Percentiles rank a stretch among this genome's conserved stretches.
phyloP scores from a whole-genome alignment of 2,888 invertebrate genomes.

The Brachypalpus laphriformis region DNA sequence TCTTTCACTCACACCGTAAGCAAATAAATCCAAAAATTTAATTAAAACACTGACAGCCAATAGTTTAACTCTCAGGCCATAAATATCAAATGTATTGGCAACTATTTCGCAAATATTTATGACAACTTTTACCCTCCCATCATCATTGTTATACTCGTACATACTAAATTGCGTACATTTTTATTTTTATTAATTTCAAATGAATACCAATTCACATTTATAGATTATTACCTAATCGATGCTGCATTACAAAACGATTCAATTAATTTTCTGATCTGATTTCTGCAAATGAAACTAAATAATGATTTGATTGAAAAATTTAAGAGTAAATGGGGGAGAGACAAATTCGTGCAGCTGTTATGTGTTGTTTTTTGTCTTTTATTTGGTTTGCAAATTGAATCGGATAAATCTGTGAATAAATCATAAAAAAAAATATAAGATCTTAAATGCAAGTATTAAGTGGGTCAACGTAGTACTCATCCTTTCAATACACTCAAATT shows the following conservation, averaged over 20 bases:
- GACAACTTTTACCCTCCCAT: slow-evolving; percentile 2
- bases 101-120: slow-evolving; percentile 38
- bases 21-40: slow-evolving; percentile 18
- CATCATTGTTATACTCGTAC: slow-evolving; percentile 12
- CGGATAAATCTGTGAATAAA: slow-evolving; percentile 15
- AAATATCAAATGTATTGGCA: slow-evolving; percentile 47
- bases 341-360: slow-evolving; percentile 27
- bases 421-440: background rate
- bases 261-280: slow-evolving; percentile 59
- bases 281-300: slow-evolving; percentile 27
- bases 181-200: slow-evolving; percentile 34
- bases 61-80: slow-evolving; percentile 5
- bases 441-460: slow-evolving; percentile 22
- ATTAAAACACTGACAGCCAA: slow-evolving; percentile 20
- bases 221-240: slow-evolving; percentile 35
- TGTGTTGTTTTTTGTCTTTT: background rate
- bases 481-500: slow-evolving; percentile 46
- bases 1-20: slow-evolving; percentile 9
- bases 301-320: slow-evolving; percentile 31
- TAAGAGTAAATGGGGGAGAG: background rate
- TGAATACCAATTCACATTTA: slow-evolving; percentile 23
- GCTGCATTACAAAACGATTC: slow-evolving; percentile 28
- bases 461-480: slow-evolving; percentile 41
- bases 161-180: slow-evolving; percentile 13
- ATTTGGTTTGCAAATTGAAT: slow-evolving; percentile 17